Evolutionary conservation across 2,888 invertebrate species (phyloP).

Genomic region (Nemoura dubitans): DNA sequence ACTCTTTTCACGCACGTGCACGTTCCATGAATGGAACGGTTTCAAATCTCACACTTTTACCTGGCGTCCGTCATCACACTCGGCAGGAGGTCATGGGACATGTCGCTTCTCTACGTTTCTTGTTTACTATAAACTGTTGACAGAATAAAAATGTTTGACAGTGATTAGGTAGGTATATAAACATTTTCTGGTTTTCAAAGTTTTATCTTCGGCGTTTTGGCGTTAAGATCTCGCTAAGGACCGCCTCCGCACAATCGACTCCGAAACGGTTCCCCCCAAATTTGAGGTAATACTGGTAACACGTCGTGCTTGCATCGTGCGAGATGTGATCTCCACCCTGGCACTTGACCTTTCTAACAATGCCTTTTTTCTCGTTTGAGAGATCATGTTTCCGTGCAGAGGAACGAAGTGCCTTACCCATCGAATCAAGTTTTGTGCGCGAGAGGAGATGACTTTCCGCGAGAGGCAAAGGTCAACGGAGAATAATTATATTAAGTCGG

Average conservation of each 20-base stretch:
- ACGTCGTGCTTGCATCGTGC: constrained; percentile 26
- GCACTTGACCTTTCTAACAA: constrained; percentile 8
- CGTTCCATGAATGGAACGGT: neutral
- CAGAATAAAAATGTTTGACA: neutral
- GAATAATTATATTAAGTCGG: constrained; percentile 30
- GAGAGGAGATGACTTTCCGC: constrained; percentile 13
- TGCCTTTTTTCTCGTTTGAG: neutral
- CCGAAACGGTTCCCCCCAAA: neutral
- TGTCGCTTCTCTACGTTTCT: neutral
- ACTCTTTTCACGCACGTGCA: neutral
- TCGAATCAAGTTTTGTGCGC: neutral
- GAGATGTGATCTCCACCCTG: neutral
- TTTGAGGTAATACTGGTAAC: neutral
- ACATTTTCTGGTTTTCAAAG: neutral
- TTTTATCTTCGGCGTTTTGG: neutral
- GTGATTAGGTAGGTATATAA: too few relatives aligned
- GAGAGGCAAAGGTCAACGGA: constrained; percentile 10
- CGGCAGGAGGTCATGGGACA: neutral
- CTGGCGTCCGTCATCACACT: neutral
- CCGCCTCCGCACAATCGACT: neutral
- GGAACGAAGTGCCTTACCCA: neutral
- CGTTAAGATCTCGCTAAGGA: neutral
- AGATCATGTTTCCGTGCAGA: neutral
- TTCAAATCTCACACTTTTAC: neutral
- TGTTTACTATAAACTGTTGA: neutral